Evolutionary conservation across 35 echinoderm and acorn worm genomes (phyloP), one percentile per base, ranked within the genome.

Genomic region (Apostichopus parvimensis): DNA sequence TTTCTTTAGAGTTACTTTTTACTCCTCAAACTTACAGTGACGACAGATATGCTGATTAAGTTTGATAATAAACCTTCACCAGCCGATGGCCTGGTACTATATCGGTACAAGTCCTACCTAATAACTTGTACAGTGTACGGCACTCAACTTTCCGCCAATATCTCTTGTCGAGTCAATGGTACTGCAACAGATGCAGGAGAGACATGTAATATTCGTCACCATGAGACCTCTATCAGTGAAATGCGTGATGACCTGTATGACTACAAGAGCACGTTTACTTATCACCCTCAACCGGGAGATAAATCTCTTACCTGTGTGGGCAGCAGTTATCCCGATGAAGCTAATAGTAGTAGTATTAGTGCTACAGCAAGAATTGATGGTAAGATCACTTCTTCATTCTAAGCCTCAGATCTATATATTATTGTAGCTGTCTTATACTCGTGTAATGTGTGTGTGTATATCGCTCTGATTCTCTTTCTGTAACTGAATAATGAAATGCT

Each of bases 31-130:
- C 55, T 58, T 84, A 6, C 81, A 84, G 81, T 84, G 9, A 84
- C 15, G n/a, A 54, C 55, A 7, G 4, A 22, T 61, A 54, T 84
- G 28, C 15, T 21, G n/a, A 21, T 84, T 21, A 60, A 5, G 18
- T 14, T 84, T n/a, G 81, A 59, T 7, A 6, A 20, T 58, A 24
- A 58, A 20, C 5, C 4, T n/a, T 17, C 15, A 75, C 20, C n/a
- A 2, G 8, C 10, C 5, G 52, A 59, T 4, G 23, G 57, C 9
- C 8, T 84, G 7, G 15, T 20, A 6, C 15, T 84, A 8, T 22
- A 84, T 58, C 81, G 81, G 7, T 84, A 58, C 17, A 84, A 84
- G 56, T 59, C 81, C 15, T 84, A 84, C 17, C 6, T 58, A n/a
- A 6, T 59, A 7, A 56, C 20, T 9, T 84, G 81, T 58, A 18